Evolutionary conservation across 2,113 vertebrate species (phyloP).

Genomic region (Trichechus manatus): DNA sequence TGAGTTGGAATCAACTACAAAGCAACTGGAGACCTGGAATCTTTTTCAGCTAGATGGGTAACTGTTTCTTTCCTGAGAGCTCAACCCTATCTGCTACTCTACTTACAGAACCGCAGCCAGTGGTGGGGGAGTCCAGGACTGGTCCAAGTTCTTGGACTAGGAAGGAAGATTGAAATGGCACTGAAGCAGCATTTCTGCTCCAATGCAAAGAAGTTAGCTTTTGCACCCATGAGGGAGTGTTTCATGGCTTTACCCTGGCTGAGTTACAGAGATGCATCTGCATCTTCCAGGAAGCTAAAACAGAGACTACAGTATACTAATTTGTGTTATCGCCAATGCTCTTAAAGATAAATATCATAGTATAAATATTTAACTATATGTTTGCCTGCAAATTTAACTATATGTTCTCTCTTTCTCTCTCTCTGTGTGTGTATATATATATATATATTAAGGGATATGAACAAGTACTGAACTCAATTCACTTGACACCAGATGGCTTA

Average conservation of each 20-base stretch:
- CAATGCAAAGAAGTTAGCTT: neutral
- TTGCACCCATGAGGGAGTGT: neutral
- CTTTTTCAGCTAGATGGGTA: neutral
- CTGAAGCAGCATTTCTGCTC: neutral
- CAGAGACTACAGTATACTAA: neutral
- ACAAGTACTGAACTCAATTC: neutral
- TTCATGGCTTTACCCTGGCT: constrained; percentile 11
- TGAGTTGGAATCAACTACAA: neutral
- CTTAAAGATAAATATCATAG: neutral
- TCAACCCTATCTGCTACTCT: neutral
- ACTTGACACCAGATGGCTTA: neutral
- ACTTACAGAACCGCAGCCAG: neutral
- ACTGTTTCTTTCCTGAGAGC: neutral
- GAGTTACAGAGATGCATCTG: neutral
- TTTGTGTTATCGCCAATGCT: neutral
- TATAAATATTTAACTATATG: neutral
- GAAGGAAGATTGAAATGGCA: neutral
- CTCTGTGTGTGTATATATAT: no score
- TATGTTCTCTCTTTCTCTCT: neutral
- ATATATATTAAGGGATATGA: constrained; percentile 5
- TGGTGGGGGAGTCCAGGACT: neutral
- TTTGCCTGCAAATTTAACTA: neutral
- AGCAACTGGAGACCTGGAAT: neutral
- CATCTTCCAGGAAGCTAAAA: neutral
- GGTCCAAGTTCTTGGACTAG: no score